A percentile compares a stretch with the other conserved stretches of the same genome.
These are phyloP conservation scores for Gopherus evgoodei DNA, from an alignment of 2,113 vertebrate species.

Conservation along the genomic window DNA sequence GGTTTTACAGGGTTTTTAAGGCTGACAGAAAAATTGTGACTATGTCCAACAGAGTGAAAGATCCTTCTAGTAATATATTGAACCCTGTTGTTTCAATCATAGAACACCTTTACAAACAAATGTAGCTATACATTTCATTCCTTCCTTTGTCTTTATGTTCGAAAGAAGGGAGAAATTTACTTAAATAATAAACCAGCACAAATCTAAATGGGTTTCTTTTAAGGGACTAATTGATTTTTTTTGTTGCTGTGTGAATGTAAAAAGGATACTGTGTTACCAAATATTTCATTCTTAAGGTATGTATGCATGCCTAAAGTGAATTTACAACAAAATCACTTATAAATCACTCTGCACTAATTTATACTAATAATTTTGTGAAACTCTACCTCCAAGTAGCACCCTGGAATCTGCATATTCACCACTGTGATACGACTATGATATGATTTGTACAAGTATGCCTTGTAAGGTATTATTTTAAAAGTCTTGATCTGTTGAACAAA, in stretches of 20 bases:
- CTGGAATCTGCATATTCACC: too few relatives aligned
- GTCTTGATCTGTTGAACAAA: too few relatives aligned
- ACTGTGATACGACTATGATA: too few relatives aligned
- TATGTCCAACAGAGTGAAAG: background rate
- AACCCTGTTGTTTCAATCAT: background rate
- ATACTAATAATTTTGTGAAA: background rate
- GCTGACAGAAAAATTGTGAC: background rate
- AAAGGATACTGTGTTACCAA: background rate
- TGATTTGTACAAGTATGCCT: too few relatives aligned
- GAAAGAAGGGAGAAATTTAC: background rate
- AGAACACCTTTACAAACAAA: background rate
- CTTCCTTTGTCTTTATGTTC: background rate
- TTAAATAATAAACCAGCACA: background rate
- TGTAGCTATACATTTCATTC: background rate
- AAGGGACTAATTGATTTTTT: background rate
- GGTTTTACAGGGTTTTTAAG: background rate
- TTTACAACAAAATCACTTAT: background rate
- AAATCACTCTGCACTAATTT: background rate
- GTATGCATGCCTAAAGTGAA: background rate
- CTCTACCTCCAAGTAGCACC: too few relatives aligned
- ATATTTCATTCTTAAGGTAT: background rate
- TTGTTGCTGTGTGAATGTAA: background rate
- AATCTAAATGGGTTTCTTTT: background rate
- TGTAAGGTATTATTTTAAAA: too few relatives aligned
- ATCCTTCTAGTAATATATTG: background rate